These are phyloP conservation scores for Poecilia latipinna DNA, from an alignment of 2,113 vertebrate species.

Conservation along the genomic window DNA sequence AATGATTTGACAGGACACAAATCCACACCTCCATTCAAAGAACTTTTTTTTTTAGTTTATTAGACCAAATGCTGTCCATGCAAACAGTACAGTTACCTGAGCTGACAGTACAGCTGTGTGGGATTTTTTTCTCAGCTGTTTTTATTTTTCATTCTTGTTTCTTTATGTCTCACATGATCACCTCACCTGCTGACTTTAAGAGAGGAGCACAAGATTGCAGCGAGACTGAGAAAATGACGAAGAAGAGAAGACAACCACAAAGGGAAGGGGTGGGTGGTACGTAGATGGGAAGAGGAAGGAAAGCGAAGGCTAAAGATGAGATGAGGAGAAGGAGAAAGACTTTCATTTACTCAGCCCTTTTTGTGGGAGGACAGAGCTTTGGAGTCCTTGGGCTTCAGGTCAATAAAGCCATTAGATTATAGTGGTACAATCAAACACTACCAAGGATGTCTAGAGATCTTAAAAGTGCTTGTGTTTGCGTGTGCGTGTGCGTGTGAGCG, in stretches of 20 bases:
- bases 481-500: constrained; percentile 5
- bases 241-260: constrained; percentile 26
- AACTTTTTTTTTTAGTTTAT: too few relatives aligned
- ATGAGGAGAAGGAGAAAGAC: constrained; percentile 9
- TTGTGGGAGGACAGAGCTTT: constrained; percentile 16
- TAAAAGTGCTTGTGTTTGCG: constrained; percentile 17
- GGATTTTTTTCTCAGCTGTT: too few relatives aligned
- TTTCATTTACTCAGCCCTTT: constrained; percentile 37
- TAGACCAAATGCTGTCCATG: too few relatives aligned
- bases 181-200: constrained; percentile 14
- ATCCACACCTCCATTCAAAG: too few relatives aligned
- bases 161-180: constrained; percentile 18
- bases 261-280: constrained; percentile 23
- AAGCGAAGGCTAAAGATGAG: constrained; percentile 5
- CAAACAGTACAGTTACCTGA: too few relatives aligned
- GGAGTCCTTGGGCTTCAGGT: constrained; percentile 61
- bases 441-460: constrained; percentile 17
- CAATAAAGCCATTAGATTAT: constrained; percentile 65
- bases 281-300: background rate
- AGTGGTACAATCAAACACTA: constrained; percentile 34
- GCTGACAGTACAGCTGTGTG: too few relatives aligned
- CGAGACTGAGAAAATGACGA: constrained; percentile 37
- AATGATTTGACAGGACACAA: too few relatives aligned
- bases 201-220: constrained; percentile 30
- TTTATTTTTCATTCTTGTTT: too few relatives aligned